These are phyloP conservation scores for Tetragonula carbonaria DNA, from an alignment of 2,888 invertebrate genomes.

Conservation along the genomic window DNA sequence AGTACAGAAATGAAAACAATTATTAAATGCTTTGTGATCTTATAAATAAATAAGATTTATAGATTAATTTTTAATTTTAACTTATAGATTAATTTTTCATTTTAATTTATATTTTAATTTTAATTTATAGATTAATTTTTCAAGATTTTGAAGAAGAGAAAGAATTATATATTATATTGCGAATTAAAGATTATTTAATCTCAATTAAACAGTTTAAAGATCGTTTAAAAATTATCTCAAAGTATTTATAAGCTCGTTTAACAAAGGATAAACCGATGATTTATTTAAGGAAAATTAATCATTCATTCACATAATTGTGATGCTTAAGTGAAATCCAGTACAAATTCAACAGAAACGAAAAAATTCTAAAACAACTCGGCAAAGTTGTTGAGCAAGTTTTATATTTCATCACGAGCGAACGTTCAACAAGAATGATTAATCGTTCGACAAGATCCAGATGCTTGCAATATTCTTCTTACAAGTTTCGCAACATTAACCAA, in stretches of 20 bases:
- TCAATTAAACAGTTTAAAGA: no score
- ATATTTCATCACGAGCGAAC: not conserved
- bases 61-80: no score
- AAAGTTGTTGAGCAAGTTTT: not conserved
- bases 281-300: not conserved
- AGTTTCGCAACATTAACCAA: constrained; percentile 16
- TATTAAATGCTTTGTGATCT: not conserved
- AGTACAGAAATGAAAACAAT: not conserved
- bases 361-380: not conserved
- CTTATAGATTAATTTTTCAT: no score
- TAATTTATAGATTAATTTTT: no score
- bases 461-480: not conserved
- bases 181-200: not conserved
- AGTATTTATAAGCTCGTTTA: not conserved
- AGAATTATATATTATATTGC: no score
- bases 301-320: not conserved
- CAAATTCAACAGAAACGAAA: no score
- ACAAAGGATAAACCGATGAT: not conserved
- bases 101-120: no score
- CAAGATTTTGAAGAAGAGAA: no score
- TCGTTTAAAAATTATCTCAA: not conserved
- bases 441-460: not conserved
- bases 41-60: not conserved
- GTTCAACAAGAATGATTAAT: constrained; percentile 7
- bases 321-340: not conserved